These are phyloP conservation scores for Lates japonicus DNA, from an alignment of 2,797 vertebrate species.

Conservation along the genomic window DNA sequence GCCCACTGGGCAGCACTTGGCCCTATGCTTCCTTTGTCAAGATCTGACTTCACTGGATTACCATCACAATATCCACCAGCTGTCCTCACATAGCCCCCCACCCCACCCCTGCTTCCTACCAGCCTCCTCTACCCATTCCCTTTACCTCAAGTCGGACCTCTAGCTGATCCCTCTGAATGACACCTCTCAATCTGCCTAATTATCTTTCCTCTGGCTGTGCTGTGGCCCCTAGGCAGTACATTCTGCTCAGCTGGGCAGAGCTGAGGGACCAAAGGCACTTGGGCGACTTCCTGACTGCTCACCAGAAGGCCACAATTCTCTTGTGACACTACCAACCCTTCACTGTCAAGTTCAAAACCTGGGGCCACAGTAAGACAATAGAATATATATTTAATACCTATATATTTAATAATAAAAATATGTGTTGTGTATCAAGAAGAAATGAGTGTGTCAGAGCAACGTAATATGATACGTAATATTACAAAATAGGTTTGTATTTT, in stretches of 20 bases:
- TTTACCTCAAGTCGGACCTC: conserved; percentile 79
- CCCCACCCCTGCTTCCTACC: conserved; percentile 53
- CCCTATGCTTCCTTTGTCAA: conserved; percentile 88
- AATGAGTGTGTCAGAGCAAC: background rate
- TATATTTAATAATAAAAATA: background rate
- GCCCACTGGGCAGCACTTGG: conserved; percentile 91
- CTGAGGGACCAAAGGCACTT: conserved; percentile 69
- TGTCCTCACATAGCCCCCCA: conserved; percentile 81
- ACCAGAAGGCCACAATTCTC: conserved; percentile 65
- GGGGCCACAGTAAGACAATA: conserved; percentile 1
- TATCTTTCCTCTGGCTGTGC: conserved; percentile 83
- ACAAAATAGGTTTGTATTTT: background rate
- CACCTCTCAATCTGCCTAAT: conserved; percentile 90
- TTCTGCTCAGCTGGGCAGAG: conserved; percentile 68
- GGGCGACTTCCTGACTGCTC: conserved; percentile 83
- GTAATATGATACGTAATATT: background rate
- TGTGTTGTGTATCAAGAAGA: background rate
- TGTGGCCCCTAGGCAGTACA: conserved; percentile 64
- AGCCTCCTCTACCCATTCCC: conserved; percentile 63
- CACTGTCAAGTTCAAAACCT: conserved; percentile 81
- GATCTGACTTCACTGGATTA: conserved; percentile 90
- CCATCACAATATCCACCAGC: conserved; percentile 93
- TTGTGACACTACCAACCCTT: conserved; percentile 57
- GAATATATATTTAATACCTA: too few species aligned
- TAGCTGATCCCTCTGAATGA: conserved; percentile 89